Evolutionary conservation across 2,888 invertebrate genomes (phyloP).

Genomic region (Rotaria macrura): DNA sequence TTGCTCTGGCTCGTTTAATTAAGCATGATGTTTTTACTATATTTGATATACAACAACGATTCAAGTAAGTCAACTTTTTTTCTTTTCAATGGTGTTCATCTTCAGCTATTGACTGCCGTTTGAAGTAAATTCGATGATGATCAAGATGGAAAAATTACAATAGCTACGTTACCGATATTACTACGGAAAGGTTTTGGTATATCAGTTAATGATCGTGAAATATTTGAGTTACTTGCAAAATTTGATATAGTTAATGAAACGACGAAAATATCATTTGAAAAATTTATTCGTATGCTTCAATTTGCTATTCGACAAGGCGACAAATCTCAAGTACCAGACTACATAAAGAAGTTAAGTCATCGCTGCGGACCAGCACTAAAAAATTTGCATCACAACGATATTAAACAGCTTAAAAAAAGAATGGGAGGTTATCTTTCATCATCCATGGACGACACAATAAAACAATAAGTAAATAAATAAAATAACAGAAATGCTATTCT

Average conservation of each 20-base stretch:
- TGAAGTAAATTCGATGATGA: constrained; percentile 15
- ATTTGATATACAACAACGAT: constrained; percentile 6
- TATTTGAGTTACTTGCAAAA: neutral
- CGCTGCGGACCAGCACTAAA: neutral
- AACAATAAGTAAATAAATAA: neutral
- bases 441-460: neutral
- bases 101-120: neutral
- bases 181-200: constrained; percentile 8
- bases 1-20: neutral
- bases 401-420: neutral
- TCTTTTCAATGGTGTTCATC: neutral
- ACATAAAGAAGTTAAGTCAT: neutral
- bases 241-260: neutral
- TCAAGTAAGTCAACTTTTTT: neutral
- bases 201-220: neutral
- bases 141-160: neutral
- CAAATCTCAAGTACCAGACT: neutral
- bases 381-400: neutral
- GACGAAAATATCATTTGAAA: neutral
- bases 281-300: constrained; percentile 7
- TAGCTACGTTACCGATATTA: neutral
- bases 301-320: neutral
- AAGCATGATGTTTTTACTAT: constrained; percentile 18
- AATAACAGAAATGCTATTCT: neutral
- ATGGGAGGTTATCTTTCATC: neutral